Percentiles rank a stretch among this genome's conserved stretches.
phyloP scores from a whole-genome alignment of 2,113 vertebrate genomes.

The Azemiops feae region DNA sequence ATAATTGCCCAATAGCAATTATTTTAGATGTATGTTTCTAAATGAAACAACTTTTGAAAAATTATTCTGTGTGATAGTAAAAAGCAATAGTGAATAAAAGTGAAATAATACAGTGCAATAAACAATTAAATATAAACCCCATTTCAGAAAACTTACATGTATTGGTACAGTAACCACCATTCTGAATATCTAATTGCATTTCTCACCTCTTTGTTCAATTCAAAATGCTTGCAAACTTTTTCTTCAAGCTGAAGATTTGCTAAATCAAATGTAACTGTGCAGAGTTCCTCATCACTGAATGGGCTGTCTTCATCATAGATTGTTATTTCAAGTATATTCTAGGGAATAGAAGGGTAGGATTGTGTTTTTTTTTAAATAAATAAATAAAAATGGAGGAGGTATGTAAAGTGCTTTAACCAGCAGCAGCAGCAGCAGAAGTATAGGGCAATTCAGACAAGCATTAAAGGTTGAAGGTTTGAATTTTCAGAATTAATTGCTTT shows the following conservation, averaged over 20 bases:
- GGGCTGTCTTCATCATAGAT: slow-evolving; percentile 67
- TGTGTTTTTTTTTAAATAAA: not conserved
- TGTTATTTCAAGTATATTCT: slow-evolving; percentile 75
- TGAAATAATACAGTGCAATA: not conserved
- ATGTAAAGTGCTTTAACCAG: not conserved
- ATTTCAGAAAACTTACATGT: not conserved
- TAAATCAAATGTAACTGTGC: slow-evolving; percentile 67
- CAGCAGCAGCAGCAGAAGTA: not conserved
- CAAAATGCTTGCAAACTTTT: slow-evolving; percentile 55
- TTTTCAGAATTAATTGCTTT: not conserved
- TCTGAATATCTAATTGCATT: not conserved
- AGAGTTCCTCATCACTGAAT: slow-evolving; percentile 63
- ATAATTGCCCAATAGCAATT: not conserved
- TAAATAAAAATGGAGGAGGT: not conserved
- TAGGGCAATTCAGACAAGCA: not conserved
- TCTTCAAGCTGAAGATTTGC: slow-evolving; percentile 67
- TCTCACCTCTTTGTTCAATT: slow-evolving; percentile 50
- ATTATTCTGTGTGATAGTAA: not conserved
- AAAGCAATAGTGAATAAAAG: not conserved
- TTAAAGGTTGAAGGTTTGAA: not conserved
- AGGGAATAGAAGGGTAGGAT: not conserved
- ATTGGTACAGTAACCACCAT: not conserved
- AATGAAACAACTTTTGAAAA: not conserved
- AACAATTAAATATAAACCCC: not conserved
- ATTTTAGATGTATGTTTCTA: not conserved